These are phyloP conservation scores for Epirrhoe tristata DNA, from an alignment of 2,888 invertebrate genomes.

Conservation along the genomic window DNA sequence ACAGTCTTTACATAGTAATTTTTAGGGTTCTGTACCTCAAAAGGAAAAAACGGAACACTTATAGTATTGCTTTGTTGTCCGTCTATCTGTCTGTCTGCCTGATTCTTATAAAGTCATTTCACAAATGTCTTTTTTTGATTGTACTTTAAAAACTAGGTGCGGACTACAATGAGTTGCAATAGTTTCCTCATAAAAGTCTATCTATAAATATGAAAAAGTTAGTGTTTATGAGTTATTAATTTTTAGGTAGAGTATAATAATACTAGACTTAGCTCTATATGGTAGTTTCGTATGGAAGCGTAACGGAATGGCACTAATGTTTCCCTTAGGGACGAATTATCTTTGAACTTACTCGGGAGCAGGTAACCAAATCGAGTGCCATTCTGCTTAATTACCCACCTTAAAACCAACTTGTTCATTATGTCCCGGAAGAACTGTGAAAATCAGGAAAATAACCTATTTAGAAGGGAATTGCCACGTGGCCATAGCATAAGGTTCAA, in stretches of 20 bases:
- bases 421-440: slow-evolving; percentile 25
- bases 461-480: background rate
- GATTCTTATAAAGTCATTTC: too few species aligned
- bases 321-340: slow-evolving; percentile 58
- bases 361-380: slow-evolving; percentile 50
- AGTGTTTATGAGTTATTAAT: too few species aligned
- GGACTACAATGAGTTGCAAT: too few species aligned
- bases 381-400: slow-evolving; percentile 34
- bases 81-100: too few species aligned
- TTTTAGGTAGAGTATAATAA: background rate
- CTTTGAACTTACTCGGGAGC: slow-evolving; percentile 52
- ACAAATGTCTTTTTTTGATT: too few species aligned
- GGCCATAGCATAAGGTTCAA: too few species aligned
- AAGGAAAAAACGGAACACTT: too few species aligned
- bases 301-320: slow-evolving; percentile 53
- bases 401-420: slow-evolving; percentile 27
- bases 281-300: slow-evolving; percentile 55
- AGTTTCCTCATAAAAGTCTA: too few species aligned
- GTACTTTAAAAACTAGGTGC: too few species aligned
- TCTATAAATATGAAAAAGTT: too few species aligned
- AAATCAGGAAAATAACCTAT: slow-evolving; percentile 14
- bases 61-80: too few species aligned
- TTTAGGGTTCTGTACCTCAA: too few species aligned
- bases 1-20: background rate
- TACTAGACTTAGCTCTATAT: slow-evolving; percentile 33